Conservation (phyloP, 37 sponge, comb jelly and placozoan species). For the Beroe forskalii region DNA sequence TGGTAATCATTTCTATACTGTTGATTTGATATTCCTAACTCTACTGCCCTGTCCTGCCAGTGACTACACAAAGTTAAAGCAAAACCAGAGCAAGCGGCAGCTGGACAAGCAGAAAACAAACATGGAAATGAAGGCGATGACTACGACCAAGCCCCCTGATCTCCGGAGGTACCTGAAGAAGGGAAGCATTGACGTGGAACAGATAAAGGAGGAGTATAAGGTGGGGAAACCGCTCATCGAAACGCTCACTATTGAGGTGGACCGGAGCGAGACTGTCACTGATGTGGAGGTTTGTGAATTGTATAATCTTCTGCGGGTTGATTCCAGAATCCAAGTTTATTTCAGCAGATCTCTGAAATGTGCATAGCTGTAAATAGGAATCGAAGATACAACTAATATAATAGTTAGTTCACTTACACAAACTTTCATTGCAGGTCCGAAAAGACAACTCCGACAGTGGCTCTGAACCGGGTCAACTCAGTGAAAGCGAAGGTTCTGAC, state of each 20-base stretch:
- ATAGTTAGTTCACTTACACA: too few species aligned
- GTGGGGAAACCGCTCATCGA: conserved; percentile 57
- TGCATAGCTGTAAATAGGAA: too few species aligned
- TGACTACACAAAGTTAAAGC: conserved; percentile 19
- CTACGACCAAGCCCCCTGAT: background rate
- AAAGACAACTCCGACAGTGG: conserved; percentile 35
- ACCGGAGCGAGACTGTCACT: background rate
- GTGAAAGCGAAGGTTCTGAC: background rate
- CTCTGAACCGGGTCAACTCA: background rate
- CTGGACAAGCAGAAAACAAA: conserved; percentile 44
- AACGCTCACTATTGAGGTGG: conserved; percentile 57
- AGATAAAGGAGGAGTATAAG: conserved; percentile 62
- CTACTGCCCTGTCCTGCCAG: too few species aligned
- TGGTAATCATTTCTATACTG: too few species aligned
- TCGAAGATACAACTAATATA: background rate
- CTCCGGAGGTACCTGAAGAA: conserved; percentile 45
- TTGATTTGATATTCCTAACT: background rate
- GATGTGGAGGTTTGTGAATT: conserved; percentile 31
- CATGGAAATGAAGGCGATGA: conserved; percentile 3
- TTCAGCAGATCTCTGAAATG: too few species aligned
- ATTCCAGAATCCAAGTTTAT: too few species aligned
- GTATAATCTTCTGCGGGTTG: too few species aligned
- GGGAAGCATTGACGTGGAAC: conserved; percentile 36
- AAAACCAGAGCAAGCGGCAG: background rate
- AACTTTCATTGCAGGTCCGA: conserved; percentile 14